Percentiles rank a stretch among this genome's conserved stretches.
Conservation (phyloP, 2,113 vertebrate species). For the Rhea pennata region DNA sequence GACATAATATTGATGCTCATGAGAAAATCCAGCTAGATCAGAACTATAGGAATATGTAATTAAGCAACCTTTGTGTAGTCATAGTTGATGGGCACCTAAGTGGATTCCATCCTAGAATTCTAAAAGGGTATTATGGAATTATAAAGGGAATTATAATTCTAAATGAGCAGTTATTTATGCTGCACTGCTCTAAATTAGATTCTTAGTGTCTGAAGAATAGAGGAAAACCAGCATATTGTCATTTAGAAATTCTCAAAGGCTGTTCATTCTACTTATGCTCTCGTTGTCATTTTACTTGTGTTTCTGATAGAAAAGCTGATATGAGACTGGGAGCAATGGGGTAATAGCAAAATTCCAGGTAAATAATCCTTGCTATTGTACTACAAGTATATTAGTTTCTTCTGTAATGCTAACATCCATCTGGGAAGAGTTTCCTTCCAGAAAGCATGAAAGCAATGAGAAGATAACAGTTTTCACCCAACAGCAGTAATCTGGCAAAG, state of each 20-base stretch:
- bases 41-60: neutral
- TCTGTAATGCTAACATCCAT: neutral
- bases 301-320: slow-evolving; percentile 25
- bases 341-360: slow-evolving; percentile 16
- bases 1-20: neutral
- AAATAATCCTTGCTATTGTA: slow-evolving; percentile 24
- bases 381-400: neutral
- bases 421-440: slow-evolving; percentile 8
- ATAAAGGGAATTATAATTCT: too few species aligned
- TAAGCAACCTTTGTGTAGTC: neutral
- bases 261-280: neutral
- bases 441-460: neutral
- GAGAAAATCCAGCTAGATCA: neutral
- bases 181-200: neutral
- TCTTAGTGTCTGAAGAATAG: neutral
- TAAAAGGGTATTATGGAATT: neutral
- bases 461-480: slow-evolving; percentile 40
- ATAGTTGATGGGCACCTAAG: neutral
- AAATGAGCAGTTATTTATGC: neutral
- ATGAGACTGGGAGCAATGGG: neutral
- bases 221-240: neutral
- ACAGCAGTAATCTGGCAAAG: slow-evolving; percentile 18
- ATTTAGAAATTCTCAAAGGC: neutral
- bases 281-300: neutral
- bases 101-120: neutral